Base-by-base conservation (phyloP, 1,140 invertebrate genomes). In the Mamestra configurata region DNA sequence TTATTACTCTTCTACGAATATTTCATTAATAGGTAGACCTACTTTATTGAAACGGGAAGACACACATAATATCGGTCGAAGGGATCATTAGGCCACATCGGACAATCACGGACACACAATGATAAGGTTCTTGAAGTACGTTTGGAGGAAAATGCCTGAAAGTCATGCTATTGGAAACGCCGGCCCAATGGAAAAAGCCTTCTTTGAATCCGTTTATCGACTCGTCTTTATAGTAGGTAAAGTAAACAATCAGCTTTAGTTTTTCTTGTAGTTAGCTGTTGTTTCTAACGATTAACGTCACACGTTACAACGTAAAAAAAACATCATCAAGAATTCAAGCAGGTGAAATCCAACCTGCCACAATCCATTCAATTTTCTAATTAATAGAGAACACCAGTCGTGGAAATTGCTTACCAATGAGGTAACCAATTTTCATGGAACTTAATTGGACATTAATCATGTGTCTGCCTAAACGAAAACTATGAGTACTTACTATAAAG, bases 191-290 rank as follows among this genome's bases (percentile, higher is more conserved):
- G 85, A 87, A 59, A 82, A 49, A 35, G 64, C 37, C 20, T 87
- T 87, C 46, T 84, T 83, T 82, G 84, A 72, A 64, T 64, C 72
- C 6, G 84, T 85, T 1, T 85, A 85, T 77, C 61, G 83, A 8
- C 40, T 83, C 31, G 49, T 70, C 68, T 85, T 79, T 79, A 18
- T 83, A 20, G 55, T 64, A 79, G 83, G 85, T 87, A 83, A 35
- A 46, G 27, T 18, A 35, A 2, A 27, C 27, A 27, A 59, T 18
- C n/a, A n/a, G n/a, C n/a, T n/a, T n/a, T n/a, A n/a, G n/a, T n/a
- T n/a, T n/a, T n/a, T n/a, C n/a, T n/a, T n/a, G n/a, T n/a, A n/a
- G n/a, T n/a, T n/a, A n/a, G n/a, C n/a, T n/a, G n/a, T n/a, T n/a
- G n/a, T n/a, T n/a, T n/a, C n/a, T n/a, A n/a, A n/a, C n/a, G n/a